Conservation (phyloP, 2,113 vertebrate genomes). For the Mobula birostris region DNA sequence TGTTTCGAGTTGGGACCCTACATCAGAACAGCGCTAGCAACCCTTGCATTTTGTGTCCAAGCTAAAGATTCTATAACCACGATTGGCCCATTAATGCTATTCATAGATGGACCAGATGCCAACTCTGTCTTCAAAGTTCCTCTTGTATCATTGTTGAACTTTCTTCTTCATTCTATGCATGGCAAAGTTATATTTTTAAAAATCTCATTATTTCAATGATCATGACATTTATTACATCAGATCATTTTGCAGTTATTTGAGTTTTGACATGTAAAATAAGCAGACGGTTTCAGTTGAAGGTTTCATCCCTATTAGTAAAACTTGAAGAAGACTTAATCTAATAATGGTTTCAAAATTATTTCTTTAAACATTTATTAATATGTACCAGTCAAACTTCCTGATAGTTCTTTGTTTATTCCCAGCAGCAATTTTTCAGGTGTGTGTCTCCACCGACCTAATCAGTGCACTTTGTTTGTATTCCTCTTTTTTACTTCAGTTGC, state of each 20-base stretch:
- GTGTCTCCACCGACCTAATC: not conserved
- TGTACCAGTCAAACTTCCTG: not conserved
- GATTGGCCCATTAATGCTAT: not conserved
- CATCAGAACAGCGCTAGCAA: no score
- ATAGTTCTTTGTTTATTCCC: not conserved
- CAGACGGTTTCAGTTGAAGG: not conserved
- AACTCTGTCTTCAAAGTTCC: not conserved
- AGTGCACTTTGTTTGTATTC: not conserved
- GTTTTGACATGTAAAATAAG: constrained; percentile 25
- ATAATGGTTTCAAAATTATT: no score
- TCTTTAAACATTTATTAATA: not conserved
- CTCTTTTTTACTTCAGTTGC: no score
- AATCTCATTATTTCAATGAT: not conserved
- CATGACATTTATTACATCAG: constrained; percentile 1
- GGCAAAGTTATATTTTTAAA: not conserved
- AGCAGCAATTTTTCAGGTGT: not conserved
- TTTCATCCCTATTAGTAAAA: not conserved
- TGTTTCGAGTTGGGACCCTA: no score
- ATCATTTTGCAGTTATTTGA: constrained; percentile 33
- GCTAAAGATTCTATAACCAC: not conserved
- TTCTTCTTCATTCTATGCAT: not conserved
- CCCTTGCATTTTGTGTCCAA: not conserved
- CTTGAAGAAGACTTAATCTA: not conserved
- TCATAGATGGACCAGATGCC: not conserved
- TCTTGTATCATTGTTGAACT: not conserved